These are phyloP conservation scores for Ametastegia equiseti DNA, from an alignment of 2,888 invertebrate species.

Conservation along the genomic window DNA sequence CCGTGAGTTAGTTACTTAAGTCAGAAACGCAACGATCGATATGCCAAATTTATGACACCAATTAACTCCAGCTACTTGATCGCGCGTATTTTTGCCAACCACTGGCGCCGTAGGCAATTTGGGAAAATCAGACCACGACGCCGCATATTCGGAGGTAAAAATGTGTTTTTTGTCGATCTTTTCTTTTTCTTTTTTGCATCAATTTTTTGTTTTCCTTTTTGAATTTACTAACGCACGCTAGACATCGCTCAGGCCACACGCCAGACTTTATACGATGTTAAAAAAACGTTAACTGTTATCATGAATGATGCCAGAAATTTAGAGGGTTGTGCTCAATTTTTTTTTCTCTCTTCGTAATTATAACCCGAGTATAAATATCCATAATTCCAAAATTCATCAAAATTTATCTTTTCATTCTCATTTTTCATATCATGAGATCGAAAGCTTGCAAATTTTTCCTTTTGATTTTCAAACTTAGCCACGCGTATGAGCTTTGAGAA, in stretches of 20 bases:
- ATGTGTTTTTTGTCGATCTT: background rate
- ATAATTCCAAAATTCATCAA: too few species aligned
- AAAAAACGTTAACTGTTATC: too few species aligned
- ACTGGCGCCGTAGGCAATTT: background rate
- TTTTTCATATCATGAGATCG: too few species aligned
- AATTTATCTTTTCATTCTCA: too few species aligned
- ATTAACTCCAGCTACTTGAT: slow-evolving; percentile 16
- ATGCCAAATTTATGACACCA: slow-evolving; percentile 22
- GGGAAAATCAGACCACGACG: background rate
- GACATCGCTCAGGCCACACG: background rate
- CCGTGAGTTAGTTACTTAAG: background rate
- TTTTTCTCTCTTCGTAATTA: too few species aligned
- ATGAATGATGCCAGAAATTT: too few species aligned
- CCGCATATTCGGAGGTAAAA: background rate
- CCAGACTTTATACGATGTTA: background rate
- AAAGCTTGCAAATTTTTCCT: too few species aligned
- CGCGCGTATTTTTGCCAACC: background rate
- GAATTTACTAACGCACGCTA: background rate
- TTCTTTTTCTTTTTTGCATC: background rate
- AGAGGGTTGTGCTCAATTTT: too few species aligned
- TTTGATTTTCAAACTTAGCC: too few species aligned
- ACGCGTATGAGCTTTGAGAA: too few species aligned
- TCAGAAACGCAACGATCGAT: slow-evolving; percentile 30
- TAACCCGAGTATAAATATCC: too few species aligned
- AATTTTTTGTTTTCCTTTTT: background rate